A percentile compares a stretch with the other conserved stretches of the same genome.
Conservation (phyloP, 2,113 vertebrate species). For the Mesembrinibis cayennensis region DNA sequence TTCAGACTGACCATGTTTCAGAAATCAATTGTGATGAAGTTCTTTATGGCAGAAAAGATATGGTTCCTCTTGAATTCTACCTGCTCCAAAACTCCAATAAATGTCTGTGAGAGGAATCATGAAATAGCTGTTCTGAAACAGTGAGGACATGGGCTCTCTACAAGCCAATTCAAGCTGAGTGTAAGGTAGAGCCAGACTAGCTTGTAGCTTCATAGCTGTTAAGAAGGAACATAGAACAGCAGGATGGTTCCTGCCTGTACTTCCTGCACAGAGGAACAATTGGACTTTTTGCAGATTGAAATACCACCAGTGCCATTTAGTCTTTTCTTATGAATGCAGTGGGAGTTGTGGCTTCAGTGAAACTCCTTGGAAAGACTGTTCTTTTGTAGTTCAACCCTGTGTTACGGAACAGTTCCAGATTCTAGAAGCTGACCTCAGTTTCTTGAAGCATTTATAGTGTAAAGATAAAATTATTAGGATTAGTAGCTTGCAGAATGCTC, state of each 20-base stretch:
- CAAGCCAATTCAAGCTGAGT: neutral
- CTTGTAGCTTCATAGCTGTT: neutral
- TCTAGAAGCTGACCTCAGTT: neutral
- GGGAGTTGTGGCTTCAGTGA: neutral
- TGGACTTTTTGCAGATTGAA: neutral
- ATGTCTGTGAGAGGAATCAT: neutral
- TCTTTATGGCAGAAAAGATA: conserved; percentile 82
- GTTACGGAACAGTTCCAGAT: neutral
- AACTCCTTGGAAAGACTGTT: neutral
- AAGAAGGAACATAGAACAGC: neutral
- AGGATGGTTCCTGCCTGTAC: neutral
- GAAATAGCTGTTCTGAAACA: neutral
- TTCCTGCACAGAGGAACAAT: neutral
- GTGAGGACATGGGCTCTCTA: neutral
- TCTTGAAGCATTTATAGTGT: neutral
- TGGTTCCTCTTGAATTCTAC: neutral
- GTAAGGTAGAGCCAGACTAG: neutral
- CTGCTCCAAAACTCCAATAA: neutral
- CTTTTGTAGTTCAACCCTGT: neutral
- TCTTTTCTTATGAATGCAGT: neutral
- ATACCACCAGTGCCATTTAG: neutral
- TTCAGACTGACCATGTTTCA: conserved; percentile 75
- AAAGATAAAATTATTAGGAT: neutral
- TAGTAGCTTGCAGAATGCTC: neutral
- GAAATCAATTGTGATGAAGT: conserved; percentile 81